Base-by-base conservation (phyloP, 2,113 vertebrate species). In the Gallinago jamesoni region DNA sequence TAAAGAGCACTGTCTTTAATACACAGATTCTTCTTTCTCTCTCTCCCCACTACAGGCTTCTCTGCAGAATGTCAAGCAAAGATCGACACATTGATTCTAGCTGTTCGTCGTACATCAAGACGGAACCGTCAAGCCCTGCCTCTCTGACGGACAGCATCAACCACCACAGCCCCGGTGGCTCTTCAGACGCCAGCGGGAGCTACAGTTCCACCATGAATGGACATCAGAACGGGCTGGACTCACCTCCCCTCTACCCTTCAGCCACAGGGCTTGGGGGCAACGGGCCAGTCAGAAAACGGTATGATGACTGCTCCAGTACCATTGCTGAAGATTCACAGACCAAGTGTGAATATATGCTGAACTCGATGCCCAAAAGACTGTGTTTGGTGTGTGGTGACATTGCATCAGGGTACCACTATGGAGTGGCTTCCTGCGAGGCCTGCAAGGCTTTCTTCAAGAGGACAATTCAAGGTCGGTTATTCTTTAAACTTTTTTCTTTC, bases 21-120 rank as follows among this genome's bases (percentile, higher is more conserved):
- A 90, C 95, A 82, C 74, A 93, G 90, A 95, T 95, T 89, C 95
- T 92, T 97, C 93, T 95, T 31, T 95, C 88, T 95, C 90, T 96
- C 50, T 94, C 80, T 94, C 56, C 50, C 53, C 31, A 33, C 93
- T 97, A 67, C 98, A 99, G 99, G 99, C 99, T 99, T 98, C 99
- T 99, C 98, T 99, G 99, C 99, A 99, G 99, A 99, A 99, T 99
- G 99, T 99, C 99, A 98, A 99, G 98, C 99, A 99, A 99, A 98
- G 99, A 99, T 98, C 99, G 99, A 97, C 99, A 99, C 99, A 99
- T 99, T 98, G 99, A 99, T 98, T 99, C 99, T 89, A 99, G 98
- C 98, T 99, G 99, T 98, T 99, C 99, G 97, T 99, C 99, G 82
- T 99, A 99, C 97, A 99, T 99, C 98, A 99, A 99, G 99, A 99